Conservation (phyloP, 2,888 invertebrate genomes). For the Andrena praecox region DNA sequence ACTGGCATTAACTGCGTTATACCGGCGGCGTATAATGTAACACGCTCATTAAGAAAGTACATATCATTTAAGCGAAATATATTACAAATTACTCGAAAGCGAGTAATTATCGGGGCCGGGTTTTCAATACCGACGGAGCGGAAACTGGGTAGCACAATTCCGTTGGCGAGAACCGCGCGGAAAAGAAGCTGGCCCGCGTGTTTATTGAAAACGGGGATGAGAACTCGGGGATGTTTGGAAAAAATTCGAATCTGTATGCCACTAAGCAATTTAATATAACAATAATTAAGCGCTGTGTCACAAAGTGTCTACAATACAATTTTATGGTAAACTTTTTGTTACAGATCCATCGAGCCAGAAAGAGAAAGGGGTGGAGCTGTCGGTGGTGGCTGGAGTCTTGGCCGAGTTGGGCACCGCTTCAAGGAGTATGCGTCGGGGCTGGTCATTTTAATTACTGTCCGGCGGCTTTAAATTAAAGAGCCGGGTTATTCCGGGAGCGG, state of each 20-base stretch:
- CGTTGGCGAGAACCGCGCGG: neutral
- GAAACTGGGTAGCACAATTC: conserved; percentile 40
- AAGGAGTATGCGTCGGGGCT: conserved; percentile 80
- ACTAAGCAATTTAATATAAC: too few species aligned
- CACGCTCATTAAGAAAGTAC: conserved; percentile 58
- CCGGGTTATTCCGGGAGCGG: conserved; percentile 81
- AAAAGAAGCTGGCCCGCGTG: conserved; percentile 1
- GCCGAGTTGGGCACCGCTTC: conserved; percentile 80
- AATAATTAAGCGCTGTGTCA: neutral
- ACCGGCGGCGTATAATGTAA: conserved; percentile 44
- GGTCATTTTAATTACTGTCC: conserved; percentile 85
- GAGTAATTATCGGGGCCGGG: conserved; percentile 43
- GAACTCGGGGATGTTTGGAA: too few species aligned
- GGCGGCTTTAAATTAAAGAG: conserved; percentile 84
- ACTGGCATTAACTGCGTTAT: conserved; percentile 37
- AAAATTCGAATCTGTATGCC: too few species aligned
- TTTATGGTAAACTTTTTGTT: neutral
- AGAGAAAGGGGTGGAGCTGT: neutral
- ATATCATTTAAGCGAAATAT: conserved; percentile 46
- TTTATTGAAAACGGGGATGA: neutral
- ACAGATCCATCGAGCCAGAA: neutral
- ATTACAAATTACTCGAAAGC: conserved; percentile 52
- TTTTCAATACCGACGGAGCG: neutral
- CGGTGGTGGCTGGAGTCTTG: conserved; percentile 44
- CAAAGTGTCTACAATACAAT: neutral